phyloP scores from a whole-genome alignment of 2,797 vertebrate species.

The Oreochromis mossambicus region DNA sequence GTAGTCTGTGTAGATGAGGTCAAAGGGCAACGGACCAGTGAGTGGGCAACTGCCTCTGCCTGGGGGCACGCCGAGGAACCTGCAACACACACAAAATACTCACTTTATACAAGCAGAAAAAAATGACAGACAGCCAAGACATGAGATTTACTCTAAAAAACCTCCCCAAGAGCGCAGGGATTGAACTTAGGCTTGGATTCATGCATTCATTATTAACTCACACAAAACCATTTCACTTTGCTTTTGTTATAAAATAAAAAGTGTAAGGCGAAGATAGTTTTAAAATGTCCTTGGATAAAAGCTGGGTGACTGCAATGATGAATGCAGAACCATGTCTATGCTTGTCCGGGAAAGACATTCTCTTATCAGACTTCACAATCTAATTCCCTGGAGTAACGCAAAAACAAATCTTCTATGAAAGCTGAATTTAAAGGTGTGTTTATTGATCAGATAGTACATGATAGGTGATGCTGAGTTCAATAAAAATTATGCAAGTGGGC shows the following conservation, averaged over 20 bases:
- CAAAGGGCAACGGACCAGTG: constrained; percentile 87
- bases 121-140: background rate
- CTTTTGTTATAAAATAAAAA: background rate
- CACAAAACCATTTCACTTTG: background rate
- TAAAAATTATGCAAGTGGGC: constrained; percentile 9
- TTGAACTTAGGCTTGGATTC: background rate
- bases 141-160: background rate
- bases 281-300: background rate
- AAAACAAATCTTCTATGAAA: background rate
- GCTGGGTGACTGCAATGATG: background rate
- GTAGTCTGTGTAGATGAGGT: constrained; percentile 98
- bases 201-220: constrained; percentile 21
- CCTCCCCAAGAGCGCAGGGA: background rate
- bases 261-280: background rate
- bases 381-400: background rate
- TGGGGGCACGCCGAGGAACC: constrained; percentile 92
- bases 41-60: constrained; percentile 95
- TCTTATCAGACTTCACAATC: background rate
- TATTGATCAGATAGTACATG: constrained; percentile 7
- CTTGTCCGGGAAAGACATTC: background rate
- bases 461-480: background rate
- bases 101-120: constrained; percentile 1
- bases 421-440: constrained; percentile 9
- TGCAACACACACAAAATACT: constrained; percentile 52
- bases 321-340: background rate